Evolutionary conservation across 2,797 vertebrate species (phyloP).

Genomic region (Bradypodion pumilum): DNA sequence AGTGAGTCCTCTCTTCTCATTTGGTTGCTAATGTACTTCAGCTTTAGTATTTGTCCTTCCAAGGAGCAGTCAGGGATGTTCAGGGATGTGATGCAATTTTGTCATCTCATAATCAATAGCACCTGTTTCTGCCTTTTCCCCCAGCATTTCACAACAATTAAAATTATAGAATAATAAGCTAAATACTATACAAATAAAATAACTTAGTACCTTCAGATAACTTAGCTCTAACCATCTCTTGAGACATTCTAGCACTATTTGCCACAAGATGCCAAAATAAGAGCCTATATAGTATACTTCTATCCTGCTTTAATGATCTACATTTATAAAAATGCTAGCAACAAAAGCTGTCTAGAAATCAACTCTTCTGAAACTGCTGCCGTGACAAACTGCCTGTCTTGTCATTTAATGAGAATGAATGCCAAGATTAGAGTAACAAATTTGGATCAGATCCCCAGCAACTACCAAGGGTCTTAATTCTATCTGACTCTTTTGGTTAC

Average conservation of each 20-base stretch:
- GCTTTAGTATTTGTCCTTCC: no score
- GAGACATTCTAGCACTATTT: constrained; percentile 2
- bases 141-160: no score
- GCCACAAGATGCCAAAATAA: background rate
- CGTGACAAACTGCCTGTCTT: constrained; percentile 35
- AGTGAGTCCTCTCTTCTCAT: no score
- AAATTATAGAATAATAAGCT: no score
- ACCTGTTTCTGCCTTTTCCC: constrained; percentile 1
- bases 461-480: background rate
- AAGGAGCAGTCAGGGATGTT: background rate
- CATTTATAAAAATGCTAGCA: constrained; percentile 28
- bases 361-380: constrained; percentile 37
- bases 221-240: background rate
- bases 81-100: background rate
- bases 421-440: constrained; percentile 17
- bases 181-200: no score
- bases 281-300: background rate
- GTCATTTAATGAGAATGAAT: constrained; percentile 42
- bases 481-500: background rate
- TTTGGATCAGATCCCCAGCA: constrained; percentile 10
- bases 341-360: constrained; percentile 26
- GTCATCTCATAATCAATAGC: background rate
- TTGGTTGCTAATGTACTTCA: no score
- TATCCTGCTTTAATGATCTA: constrained; percentile 12
- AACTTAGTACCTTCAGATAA: no score